These are phyloP conservation scores for Eilema sororculum DNA, from an alignment of 2,888 invertebrate species.

Conservation along the genomic window DNA sequence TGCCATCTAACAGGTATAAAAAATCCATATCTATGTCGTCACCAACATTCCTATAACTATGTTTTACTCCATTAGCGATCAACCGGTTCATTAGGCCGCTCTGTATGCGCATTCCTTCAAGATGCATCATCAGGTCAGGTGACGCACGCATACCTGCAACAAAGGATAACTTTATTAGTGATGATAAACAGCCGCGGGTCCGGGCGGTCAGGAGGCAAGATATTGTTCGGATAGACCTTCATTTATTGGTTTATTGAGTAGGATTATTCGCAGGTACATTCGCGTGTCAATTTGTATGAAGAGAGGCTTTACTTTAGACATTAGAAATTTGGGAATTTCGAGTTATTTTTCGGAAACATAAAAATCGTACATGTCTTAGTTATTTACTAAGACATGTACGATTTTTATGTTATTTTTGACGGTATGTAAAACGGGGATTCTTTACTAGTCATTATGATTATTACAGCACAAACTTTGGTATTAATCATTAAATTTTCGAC, in stretches of 20 bases:
- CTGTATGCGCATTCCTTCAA: constrained; percentile 66
- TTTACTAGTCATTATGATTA: no score
- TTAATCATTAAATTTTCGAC: no score
- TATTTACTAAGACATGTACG: no score
- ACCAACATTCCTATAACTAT: constrained; percentile 28
- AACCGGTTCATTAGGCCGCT: constrained; percentile 53
- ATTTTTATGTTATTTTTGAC: no score
- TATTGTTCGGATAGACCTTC: neutral
- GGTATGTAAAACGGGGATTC: no score
- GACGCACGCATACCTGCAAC: constrained; percentile 81
- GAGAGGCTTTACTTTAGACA: neutral
- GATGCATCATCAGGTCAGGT: constrained; percentile 66
- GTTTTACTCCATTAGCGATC: constrained; percentile 41
- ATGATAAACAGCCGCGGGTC: constrained; percentile 32
- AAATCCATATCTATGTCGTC: constrained; percentile 33
- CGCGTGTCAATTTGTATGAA: neutral
- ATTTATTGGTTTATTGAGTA: neutral
- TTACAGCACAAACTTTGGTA: no score
- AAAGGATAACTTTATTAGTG: constrained; percentile 67
- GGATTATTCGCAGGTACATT: neutral
- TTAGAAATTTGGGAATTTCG: no score
- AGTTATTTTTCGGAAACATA: no score
- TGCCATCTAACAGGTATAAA: no score
- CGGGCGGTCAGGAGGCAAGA: neutral
- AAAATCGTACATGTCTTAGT: no score